Evolutionary conservation across 1,140 invertebrate species (phyloP).

Genomic region (Aplysia californica): DNA sequence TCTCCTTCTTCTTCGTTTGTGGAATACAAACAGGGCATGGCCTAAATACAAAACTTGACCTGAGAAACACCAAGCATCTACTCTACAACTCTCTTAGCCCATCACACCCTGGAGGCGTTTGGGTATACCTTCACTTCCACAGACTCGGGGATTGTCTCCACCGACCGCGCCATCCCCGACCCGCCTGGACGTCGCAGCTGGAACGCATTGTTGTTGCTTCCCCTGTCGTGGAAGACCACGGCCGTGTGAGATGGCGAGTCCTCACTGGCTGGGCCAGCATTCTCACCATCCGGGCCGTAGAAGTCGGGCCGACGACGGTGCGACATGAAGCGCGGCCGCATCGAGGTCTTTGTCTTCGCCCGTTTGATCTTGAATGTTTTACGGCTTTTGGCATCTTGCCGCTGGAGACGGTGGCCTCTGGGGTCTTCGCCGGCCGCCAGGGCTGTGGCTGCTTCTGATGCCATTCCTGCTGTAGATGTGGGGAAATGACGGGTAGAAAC

Average conservation of each 20-base stretch:
- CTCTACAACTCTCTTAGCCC: too few relatives aligned
- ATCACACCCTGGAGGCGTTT: not conserved
- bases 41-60: too few relatives aligned
- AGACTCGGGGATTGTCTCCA: constrained; percentile 52
- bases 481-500: too few relatives aligned
- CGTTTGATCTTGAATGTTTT: constrained; percentile 85
- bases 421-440: constrained; percentile 49
- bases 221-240: constrained; percentile 33
- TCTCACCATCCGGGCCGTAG: constrained; percentile 24
- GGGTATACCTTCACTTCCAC: constrained; percentile 50
- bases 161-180: constrained; percentile 43
- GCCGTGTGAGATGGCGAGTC: constrained; percentile 25
- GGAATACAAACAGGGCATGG: too few relatives aligned
- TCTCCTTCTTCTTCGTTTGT: too few relatives aligned
- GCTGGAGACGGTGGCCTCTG: constrained; percentile 83
- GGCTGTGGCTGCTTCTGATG: not conserved
- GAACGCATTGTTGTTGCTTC: constrained; percentile 12
- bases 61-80: too few relatives aligned
- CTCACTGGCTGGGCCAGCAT: constrained; percentile 9
- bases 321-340: constrained; percentile 46
- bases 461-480: not conserved
- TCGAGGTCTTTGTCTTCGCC: constrained; percentile 56
- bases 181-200: constrained; percentile 29
- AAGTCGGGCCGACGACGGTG: constrained; percentile 40
- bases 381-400: constrained; percentile 92